Percentiles rank a stretch among this genome's conserved stretches.
Conservation (phyloP, 64 coral and sea anemone genomes). For the Platygyra sinensis region DNA sequence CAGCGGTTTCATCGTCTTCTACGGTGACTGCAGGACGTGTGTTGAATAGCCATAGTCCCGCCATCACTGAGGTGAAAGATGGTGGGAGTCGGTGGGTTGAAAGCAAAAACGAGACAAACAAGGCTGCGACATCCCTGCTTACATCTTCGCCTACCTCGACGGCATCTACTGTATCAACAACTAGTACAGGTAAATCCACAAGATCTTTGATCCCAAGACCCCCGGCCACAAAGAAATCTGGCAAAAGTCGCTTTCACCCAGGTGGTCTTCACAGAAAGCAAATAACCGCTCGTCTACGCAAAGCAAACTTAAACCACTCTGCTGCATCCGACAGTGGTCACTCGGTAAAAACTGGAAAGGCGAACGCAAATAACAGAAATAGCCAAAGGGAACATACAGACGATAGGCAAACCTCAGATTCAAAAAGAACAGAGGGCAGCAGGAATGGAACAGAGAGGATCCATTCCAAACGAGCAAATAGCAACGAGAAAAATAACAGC, state of each 20-base stretch:
- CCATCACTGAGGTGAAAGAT: background rate
- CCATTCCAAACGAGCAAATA: slow-evolving; percentile 10
- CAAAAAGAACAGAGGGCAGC: background rate
- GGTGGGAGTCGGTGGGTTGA: background rate
- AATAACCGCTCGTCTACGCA: slow-evolving; percentile 20
- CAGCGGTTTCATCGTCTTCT: background rate
- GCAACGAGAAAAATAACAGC: background rate
- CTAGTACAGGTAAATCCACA: background rate
- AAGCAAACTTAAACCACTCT: background rate
- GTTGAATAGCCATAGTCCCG: background rate
- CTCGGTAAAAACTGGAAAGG: background rate
- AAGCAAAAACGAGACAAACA: background rate
- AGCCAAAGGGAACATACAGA: background rate
- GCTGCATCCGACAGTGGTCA: background rate
- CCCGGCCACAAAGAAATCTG: slow-evolving; percentile 15
- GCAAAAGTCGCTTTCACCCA: slow-evolving; percentile 7
- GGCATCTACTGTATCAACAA: slow-evolving; percentile 2
- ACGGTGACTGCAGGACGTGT: background rate
- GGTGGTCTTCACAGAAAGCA: background rate
- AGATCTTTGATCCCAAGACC: slow-evolving; percentile 39
- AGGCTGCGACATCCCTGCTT: background rate
- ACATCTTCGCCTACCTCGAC: slow-evolving; percentile 18
- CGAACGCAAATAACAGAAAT: background rate
- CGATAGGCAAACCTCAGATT: background rate
- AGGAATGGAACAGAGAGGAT: background rate